phyloP scores from a whole-genome alignment of 2,888 invertebrate genomes.

The Spisula subtruncata region DNA sequence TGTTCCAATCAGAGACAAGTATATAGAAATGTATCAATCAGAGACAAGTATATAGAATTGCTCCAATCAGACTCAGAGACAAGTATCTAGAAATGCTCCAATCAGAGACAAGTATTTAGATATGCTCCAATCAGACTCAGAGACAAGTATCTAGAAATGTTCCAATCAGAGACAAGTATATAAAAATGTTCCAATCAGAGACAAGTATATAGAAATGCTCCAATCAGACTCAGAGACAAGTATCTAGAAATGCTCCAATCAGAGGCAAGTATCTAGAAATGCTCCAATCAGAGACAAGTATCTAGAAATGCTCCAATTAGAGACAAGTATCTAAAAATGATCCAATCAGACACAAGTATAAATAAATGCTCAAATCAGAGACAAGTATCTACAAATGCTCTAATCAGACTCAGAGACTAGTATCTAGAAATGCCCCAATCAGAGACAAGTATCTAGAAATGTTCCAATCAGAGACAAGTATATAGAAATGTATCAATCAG shows the following conservation, averaged over 20 bases:
- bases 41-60: not conserved
- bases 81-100: not conserved
- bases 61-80: not conserved
- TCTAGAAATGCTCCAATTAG: not conserved
- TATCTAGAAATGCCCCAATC: not conserved
- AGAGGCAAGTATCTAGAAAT: not conserved
- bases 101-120: not conserved
- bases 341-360: no score
- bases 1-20: not conserved
- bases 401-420: no score
- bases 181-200: not conserved
- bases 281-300: no score
- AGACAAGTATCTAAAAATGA: not conserved
- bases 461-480: no score
- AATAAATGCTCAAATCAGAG: not conserved
- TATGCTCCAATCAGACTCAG: not conserved
- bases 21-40: not conserved
- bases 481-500: not conserved
- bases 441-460: not conserved
- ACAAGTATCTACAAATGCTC: not conserved
- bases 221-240: no score
- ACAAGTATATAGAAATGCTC: not conserved
- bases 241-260: not conserved
- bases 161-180: no score
- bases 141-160: not conserved